Percentiles rank a stretch among this genome's conserved stretches.
These are phyloP conservation scores for Cosmia trapezina DNA, from an alignment of 2,888 invertebrate species.

Conservation along the genomic window DNA sequence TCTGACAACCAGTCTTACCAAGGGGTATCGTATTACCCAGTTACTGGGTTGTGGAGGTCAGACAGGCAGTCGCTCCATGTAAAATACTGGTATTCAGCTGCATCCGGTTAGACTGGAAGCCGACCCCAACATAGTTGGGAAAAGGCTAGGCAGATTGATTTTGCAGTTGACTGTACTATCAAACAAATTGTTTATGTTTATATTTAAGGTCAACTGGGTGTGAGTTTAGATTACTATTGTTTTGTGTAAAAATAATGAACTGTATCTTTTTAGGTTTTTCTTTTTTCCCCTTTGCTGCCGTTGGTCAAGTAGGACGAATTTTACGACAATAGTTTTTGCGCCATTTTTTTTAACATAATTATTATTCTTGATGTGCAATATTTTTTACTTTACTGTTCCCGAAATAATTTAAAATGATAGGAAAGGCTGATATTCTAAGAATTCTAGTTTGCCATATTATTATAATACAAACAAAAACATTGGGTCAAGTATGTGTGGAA, in stretches of 20 bases:
- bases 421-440: neutral
- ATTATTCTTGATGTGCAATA: neutral
- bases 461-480: slow-evolving; percentile 14
- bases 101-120: too few species aligned
- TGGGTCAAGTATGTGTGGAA: slow-evolving; percentile 50
- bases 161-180: slow-evolving; percentile 9
- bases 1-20: too few species aligned
- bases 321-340: neutral
- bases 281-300: neutral
- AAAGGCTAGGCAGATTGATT: too few species aligned
- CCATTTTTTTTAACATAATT: neutral
- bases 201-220: neutral
- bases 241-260: neutral
- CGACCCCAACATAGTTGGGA: too few species aligned
- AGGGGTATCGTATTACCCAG: too few species aligned
- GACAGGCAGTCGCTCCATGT: too few species aligned
- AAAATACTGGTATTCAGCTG: too few species aligned
- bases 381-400: neutral
- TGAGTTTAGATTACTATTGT: neutral
- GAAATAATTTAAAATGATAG: slow-evolving; percentile 21
- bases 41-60: too few species aligned
- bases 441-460: slow-evolving; percentile 8
- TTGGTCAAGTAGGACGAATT: neutral
- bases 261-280: neutral
- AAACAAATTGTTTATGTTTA: slow-evolving; percentile 3